Base-by-base conservation (phyloP, 2,888 invertebrate species). In the Chorisops tibialis region DNA sequence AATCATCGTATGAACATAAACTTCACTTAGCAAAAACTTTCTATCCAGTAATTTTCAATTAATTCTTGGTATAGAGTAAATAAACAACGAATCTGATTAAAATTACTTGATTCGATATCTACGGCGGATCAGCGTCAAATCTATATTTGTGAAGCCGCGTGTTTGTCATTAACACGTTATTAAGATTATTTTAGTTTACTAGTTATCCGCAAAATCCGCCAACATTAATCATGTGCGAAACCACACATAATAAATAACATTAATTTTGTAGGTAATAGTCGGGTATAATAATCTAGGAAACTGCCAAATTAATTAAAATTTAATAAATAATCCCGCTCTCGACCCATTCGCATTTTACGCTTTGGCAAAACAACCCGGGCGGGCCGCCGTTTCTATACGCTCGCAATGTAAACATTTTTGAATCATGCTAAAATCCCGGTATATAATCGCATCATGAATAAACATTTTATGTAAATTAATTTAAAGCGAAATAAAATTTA, bases 401-500 rank as follows among this genome's bases (percentile, higher is more conserved):
- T 56, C 39, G 41, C 43, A 56, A 43, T 56, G 56, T 45, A 56
- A 56, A 45, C 56, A 56, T 16, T 30, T 56, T 56, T 56, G 56
- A 30, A 30, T 5, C 9, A 30, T 30, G 30, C 9, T 30, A 30
- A 30, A 30, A 56, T 56, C 43, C 45, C 16, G 56, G 18, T 43
- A 56, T 24, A 56, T 56, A 56, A 56, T 56, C 52, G 52, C 39
- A 54, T 41, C 52, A 54, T 54, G 52, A 54, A 54, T 54, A 54
- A 54, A 54, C 43, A 56, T 56, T 56, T 56, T 45, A 56, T 56
- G 45, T 56, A 56, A 43, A 56, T 56, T 56, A 56, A 56, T 56
- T 56, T 45, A 18, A 56, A 19, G 56, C 7, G 30, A 56, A 56
- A 56, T 56, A 56, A 56, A 56, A 56, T 37, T 54, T 54, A 54